phyloP scores from a whole-genome alignment of 1,140 invertebrate genomes.

The Hycleus cichorii region DNA sequence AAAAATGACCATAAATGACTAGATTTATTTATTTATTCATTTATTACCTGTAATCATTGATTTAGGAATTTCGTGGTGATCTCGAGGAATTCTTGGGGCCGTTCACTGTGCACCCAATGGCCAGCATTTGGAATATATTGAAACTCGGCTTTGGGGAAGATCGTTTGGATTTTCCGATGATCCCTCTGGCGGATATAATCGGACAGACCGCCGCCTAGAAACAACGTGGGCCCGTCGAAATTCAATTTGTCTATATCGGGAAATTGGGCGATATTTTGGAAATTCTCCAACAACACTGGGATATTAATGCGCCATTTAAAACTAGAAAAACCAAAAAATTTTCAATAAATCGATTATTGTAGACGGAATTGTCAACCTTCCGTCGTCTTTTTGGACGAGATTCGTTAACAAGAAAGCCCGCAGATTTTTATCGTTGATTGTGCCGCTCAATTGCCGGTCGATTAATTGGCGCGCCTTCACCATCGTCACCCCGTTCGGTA shows the following conservation, averaged over 20 bases:
- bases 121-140: conserved; percentile 70
- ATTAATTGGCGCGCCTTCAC: conserved; percentile 56
- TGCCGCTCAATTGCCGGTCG: conserved; percentile 46
- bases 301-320: conserved; percentile 42
- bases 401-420: conserved; percentile 49
- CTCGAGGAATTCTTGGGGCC: conserved; percentile 72
- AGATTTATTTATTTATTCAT: neutral
- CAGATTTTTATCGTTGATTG: conserved; percentile 42
- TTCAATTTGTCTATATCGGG: conserved; percentile 44
- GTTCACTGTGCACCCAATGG: conserved; percentile 90
- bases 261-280: conserved; percentile 56
- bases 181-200: conserved; percentile 60
- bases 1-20: neutral
- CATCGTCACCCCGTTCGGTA: conserved; percentile 53
- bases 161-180: conserved; percentile 56
- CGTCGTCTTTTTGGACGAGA: conserved; percentile 33
- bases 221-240: conserved; percentile 66
- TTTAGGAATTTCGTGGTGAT: conserved; percentile 48
- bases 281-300: conserved; percentile 26
- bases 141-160: conserved; percentile 73
- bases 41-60: neutral
- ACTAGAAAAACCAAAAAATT: conserved; percentile 13
- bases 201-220: conserved; percentile 74
- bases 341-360: too few relatives aligned
- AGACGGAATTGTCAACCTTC: conserved; percentile 2